Base-by-base conservation (phyloP, 2,888 invertebrate species). In the Ormyrus pomaceus region DNA sequence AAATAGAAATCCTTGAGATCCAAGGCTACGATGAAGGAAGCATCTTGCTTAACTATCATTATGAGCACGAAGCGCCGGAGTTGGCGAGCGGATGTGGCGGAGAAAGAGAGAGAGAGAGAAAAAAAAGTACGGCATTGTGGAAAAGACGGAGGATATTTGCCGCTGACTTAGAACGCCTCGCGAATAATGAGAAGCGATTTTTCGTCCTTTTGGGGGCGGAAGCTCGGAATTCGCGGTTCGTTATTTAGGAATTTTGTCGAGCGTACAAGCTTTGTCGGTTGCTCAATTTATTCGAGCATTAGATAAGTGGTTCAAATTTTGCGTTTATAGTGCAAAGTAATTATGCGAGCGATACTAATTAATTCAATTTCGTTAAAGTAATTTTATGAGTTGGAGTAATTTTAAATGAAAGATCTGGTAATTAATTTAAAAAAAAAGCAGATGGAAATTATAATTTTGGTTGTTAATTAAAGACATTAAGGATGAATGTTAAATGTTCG, bases 1-100 rank as follows among this genome's bases (percentile, higher is more conserved):
- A 81, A 81, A 74, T 81, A 79, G 66, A 70, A 71, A 81, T 74
- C 77, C 80, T 80, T 77, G 66, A 81, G 72, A 69, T 65, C 71
- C 82, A 80, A 80, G 81, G 81, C 74, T 78, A 58, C 75, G 66
- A 80, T 70, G 76, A 56, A 69, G 77, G 72, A 68, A 73, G 77
- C 74, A 66, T 74, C 79, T 78, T 79, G 70, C 70, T 65, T 73
- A 73, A 77, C 78, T 82, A 65, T 77, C 79, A 77, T 79, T 79
- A 79, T 66, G 68, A 79, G 78, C 65, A 82, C 78, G 81, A 71
- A 75, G 46, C 50, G 53, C 45, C 66, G 59, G 51, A 45, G n/a
- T 10, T n/a, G 53, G 48, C 72, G 64, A 34, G 51, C 50, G 70
- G 72, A 72, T 71, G 53, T 58, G 61, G 61, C 34, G 62, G 81